phyloP scores from a whole-genome alignment of 2,797 vertebrate species.

The Pangasius mekongensis region DNA sequence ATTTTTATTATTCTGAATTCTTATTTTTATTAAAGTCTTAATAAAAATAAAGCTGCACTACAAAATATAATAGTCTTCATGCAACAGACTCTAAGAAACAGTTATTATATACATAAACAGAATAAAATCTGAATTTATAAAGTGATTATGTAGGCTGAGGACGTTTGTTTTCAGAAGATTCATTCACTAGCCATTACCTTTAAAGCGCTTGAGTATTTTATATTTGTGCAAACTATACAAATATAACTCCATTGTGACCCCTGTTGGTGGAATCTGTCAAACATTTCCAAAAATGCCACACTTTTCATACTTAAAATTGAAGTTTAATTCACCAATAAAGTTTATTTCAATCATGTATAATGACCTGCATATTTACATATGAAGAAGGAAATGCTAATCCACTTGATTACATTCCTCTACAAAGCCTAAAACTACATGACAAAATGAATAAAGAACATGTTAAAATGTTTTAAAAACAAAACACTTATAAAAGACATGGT shows the following conservation, averaged over 20 bases:
- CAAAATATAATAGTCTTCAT: not conserved
- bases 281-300: not conserved
- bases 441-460: not conserved
- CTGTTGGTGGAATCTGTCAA: not conserved
- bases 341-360: not conserved
- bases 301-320: not conserved
- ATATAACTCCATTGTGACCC: not conserved
- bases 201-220: not conserved
- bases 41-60: not conserved
- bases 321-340: constrained; percentile 4
- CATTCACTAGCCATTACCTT: not conserved
- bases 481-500: not conserved
- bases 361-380: not conserved
- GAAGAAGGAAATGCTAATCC: not conserved
- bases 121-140: not conserved
- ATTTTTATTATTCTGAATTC: not conserved
- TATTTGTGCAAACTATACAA: not conserved
- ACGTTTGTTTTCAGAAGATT: not conserved
- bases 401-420: not conserved
- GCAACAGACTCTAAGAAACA: not conserved
- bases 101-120: not conserved
- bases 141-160: not conserved
- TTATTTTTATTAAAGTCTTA: too few species aligned
- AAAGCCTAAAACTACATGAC: not conserved
- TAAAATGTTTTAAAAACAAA: not conserved